Conservation (phyloP, 2,797 vertebrate genomes). For the Spea hammondii region DNA sequence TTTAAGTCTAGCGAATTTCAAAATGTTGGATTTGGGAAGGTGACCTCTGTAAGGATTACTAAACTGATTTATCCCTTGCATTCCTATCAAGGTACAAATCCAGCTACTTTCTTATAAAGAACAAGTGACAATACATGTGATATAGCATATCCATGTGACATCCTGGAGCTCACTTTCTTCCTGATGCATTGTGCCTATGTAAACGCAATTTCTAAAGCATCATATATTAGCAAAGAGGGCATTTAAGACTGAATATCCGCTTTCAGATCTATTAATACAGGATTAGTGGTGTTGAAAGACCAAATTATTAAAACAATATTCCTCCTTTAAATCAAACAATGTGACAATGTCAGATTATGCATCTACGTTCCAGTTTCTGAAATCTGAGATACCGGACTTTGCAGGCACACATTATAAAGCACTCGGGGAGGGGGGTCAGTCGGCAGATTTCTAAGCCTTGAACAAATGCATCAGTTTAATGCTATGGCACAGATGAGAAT, state of each 20-base stretch:
- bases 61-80: too few species aligned
- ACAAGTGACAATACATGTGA: too few species aligned
- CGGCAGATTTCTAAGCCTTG: too few species aligned
- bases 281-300: conserved; percentile 26
- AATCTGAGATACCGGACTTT: not conserved
- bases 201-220: conserved; percentile 3
- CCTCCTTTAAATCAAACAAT: conserved; percentile 42
- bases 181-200: not conserved
- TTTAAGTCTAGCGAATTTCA: too few species aligned
- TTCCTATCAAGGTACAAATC: too few species aligned
- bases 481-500: too few species aligned
- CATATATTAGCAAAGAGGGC: conserved; percentile 8
- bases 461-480: too few species aligned
- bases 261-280: conserved; percentile 29
- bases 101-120: too few species aligned
- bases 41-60: too few species aligned
- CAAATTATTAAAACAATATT: conserved; percentile 17
- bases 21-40: too few species aligned
- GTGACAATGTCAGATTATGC: conserved; percentile 23
- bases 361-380: conserved; percentile 21
- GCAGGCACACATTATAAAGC: not conserved
- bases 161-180: conserved; percentile 3
- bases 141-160: not conserved
- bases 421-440: too few species aligned
- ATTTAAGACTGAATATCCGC: conserved; percentile 5